Evolutionary conservation across 2,888 invertebrate genomes (phyloP).

Genomic region (Ormia ochracea): DNA sequence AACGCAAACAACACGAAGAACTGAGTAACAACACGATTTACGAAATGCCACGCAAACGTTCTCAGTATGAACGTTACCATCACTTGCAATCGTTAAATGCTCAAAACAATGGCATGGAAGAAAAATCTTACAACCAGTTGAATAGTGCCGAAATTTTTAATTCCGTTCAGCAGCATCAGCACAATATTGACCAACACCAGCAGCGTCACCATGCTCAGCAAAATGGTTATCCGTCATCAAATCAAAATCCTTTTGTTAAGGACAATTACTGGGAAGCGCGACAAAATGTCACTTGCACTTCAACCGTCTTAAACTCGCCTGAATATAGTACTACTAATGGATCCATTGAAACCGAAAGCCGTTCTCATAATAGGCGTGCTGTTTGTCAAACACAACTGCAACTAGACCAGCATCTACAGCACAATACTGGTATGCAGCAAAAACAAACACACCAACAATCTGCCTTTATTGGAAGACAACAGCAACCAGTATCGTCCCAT

Average conservation of each 20-base stretch:
- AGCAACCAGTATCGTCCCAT: constrained; percentile 68
- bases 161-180: constrained; percentile 48
- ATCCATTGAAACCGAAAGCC: constrained; percentile 67
- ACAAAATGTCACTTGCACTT: constrained; percentile 67
- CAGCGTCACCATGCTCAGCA: constrained; percentile 62
- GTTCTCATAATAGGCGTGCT: constrained; percentile 41
- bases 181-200: constrained; percentile 59
- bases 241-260: constrained; percentile 74
- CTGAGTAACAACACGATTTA: constrained; percentile 33
- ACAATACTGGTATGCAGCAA: background rate
- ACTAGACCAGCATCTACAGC: constrained; percentile 55
- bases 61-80: constrained; percentile 66
- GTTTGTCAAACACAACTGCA: constrained; percentile 67
- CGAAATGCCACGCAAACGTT: constrained; percentile 75
- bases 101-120: constrained; percentile 41
- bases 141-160: constrained; percentile 41
- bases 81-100: constrained; percentile 62
- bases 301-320: constrained; percentile 76
- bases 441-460: constrained; percentile 62
- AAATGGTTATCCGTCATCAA: constrained; percentile 57
- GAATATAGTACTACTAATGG: constrained; percentile 69
- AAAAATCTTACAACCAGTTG: constrained; percentile 49
- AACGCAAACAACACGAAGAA: constrained; percentile 52
- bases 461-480: constrained; percentile 38
- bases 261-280: constrained; percentile 75